Conservation (phyloP, 2,888 invertebrate genomes). For the Theristus sp. region DNA sequence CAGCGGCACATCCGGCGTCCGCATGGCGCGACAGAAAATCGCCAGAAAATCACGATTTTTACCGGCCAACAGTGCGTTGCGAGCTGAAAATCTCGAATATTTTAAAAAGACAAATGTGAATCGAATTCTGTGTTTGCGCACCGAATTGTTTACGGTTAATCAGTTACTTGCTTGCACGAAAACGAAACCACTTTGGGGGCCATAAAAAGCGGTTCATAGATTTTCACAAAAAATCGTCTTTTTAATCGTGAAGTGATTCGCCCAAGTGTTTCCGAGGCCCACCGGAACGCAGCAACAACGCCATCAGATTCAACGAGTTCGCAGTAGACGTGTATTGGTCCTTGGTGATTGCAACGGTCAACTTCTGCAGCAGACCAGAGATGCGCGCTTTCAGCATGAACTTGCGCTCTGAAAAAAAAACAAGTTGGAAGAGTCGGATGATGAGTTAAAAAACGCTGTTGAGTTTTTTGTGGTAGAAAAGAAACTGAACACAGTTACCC, state of each 20-base stretch:
- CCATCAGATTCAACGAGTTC: neutral
- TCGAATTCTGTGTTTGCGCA: too few relatives aligned
- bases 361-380: neutral
- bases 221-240: too few relatives aligned
- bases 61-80: neutral
- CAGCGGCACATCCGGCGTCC: neutral
- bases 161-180: too few relatives aligned
- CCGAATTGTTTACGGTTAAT: too few relatives aligned
- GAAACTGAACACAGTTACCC: too few relatives aligned
- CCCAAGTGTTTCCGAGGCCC: neutral
- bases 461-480: too few relatives aligned
- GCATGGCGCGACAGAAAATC: neutral
- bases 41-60: neutral
- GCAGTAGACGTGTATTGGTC: neutral
- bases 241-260: too few relatives aligned
- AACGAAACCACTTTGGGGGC: too few relatives aligned
- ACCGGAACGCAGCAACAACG: neutral
- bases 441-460: neutral
- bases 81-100: neutral
- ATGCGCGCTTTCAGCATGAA: conserved; percentile 1
- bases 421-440: neutral
- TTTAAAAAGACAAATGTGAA: too few relatives aligned
- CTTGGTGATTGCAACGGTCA: neutral
- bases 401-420: neutral
- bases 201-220: too few relatives aligned